Percentiles rank a stretch among this genome's conserved stretches.
Conservation (phyloP, 2,797 vertebrate species). For the Paratrypauchen microcephalus region DNA sequence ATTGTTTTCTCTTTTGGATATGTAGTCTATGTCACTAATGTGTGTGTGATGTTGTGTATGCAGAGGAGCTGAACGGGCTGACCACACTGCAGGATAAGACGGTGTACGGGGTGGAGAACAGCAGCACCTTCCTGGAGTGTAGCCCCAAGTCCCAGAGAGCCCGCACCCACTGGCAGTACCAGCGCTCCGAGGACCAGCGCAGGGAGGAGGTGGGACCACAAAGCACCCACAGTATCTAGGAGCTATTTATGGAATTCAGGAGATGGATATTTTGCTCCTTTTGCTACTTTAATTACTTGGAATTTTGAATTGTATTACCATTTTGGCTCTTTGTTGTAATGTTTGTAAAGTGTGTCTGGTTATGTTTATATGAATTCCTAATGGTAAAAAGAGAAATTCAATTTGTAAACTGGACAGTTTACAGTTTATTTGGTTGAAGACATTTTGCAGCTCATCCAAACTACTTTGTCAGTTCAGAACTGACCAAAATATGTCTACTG, state of each 20-base stretch:
- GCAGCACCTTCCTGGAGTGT: slow-evolving; percentile 97
- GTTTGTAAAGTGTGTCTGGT: too few relatives aligned
- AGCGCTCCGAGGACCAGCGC: slow-evolving; percentile 83
- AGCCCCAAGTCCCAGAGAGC: slow-evolving; percentile 95
- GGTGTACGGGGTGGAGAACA: slow-evolving; percentile 97
- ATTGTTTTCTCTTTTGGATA: too few relatives aligned
- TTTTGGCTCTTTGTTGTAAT: too few relatives aligned
- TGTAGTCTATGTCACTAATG: neutral
- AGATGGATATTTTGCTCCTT: neutral
- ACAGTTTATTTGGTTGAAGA: too few relatives aligned
- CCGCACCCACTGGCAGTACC: slow-evolving; percentile 92
- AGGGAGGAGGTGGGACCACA: slow-evolving; percentile 86
- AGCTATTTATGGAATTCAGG: neutral
- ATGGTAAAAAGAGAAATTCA: too few relatives aligned
- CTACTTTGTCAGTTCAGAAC: too few relatives aligned
- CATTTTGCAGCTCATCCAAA: too few relatives aligned
- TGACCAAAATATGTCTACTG: too few relatives aligned
- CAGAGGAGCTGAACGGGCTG: slow-evolving; percentile 85
- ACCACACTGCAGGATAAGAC: slow-evolving; percentile 85
- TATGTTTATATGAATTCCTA: too few relatives aligned
- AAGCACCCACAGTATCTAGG: too few relatives aligned
- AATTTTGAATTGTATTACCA: neutral
- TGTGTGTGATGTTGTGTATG: slow-evolving; percentile 8
- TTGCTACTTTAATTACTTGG: too few relatives aligned
- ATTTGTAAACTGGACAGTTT: too few relatives aligned